Base-by-base conservation (phyloP, 2,888 invertebrate genomes). In the Deilephila elpenor region DNA sequence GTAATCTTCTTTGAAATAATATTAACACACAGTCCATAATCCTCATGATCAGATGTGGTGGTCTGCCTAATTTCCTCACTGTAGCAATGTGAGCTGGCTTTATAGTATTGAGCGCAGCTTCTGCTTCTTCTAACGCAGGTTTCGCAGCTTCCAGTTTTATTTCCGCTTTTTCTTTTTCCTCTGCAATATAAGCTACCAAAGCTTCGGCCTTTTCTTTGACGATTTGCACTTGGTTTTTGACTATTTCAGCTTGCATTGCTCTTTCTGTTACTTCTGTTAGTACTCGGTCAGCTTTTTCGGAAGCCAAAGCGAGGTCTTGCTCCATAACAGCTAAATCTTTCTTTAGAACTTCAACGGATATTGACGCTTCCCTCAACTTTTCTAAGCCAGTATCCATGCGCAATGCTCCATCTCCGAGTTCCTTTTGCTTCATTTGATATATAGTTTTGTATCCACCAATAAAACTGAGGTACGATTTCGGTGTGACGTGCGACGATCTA, bases 1-100 rank as follows among this genome's bases (percentile, higher is more conserved):
- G 98, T 67, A 99, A 88, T 89, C 97, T 97, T 77, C 98, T 96
- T 94, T 99, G 98, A 88, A 99, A 99, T 34, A 99, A 93, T 81
- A 99, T 97, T 81, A 99, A 88, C 0, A 99, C 99, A 87, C 98
- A 98, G 89, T 99, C 99, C 99, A 99, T 99, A 81, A 99, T 99
- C 77, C 99, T 96, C 99, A 99, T 98, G 84, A 99, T 99, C 14
- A 99, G 95, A 93, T 99, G 99, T 0, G 99, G 99, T 0, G 99
- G 99, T 77, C 99, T 96, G 11, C 98, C 99, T 73, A 99, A 92
- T 91, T 99, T 99, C 79, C 99, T 95, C 0, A 99, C 99, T 71
- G 98, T 98, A 2, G 98, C 97, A 87, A 99, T 99, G 87, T 99
- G 99, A 5, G 99, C 98, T 60, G 98, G 99, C 89, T 99, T 99